A percentile compares a stretch with the other conserved stretches of the same genome.
phyloP scores from a whole-genome alignment of 1,140 invertebrate species.

The Drosophila gunungcola region DNA sequence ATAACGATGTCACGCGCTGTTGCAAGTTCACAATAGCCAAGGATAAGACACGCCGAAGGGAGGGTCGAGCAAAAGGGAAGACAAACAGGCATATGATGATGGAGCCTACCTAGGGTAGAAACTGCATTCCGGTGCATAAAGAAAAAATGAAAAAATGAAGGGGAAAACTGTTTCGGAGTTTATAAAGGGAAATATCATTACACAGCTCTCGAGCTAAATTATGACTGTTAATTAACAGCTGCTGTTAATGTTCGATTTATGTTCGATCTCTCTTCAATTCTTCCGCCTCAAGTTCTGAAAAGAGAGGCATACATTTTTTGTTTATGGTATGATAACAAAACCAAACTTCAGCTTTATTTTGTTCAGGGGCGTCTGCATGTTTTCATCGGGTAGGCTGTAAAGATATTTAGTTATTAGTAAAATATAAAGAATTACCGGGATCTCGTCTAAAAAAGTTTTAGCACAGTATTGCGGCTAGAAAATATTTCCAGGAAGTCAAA shows the following conservation, averaged over 20 bases:
- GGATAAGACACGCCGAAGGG: constrained; percentile 13
- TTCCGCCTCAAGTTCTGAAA: background rate
- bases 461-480: background rate
- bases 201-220: background rate
- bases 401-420: background rate
- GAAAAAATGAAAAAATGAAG: too few relatives aligned
- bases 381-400: background rate
- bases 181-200: background rate
- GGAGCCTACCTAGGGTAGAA: constrained; percentile 18
- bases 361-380: background rate
- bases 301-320: background rate
- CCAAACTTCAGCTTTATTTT: too few relatives aligned
- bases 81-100: constrained; percentile 20
- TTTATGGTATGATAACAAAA: background rate
- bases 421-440: too few relatives aligned
- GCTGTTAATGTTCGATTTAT: constrained; percentile 5
- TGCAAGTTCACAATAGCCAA: constrained; percentile 53
- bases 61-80: constrained; percentile 8
- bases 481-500: background rate
- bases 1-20: constrained; percentile 78
- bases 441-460: background rate
- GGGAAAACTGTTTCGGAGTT: background rate
- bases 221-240: constrained; percentile 9
- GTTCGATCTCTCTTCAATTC: constrained; percentile 15
- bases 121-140: constrained; percentile 33